phyloP scores from a whole-genome alignment of 2,113 vertebrate species.

The Barnardius zonarius region DNA sequence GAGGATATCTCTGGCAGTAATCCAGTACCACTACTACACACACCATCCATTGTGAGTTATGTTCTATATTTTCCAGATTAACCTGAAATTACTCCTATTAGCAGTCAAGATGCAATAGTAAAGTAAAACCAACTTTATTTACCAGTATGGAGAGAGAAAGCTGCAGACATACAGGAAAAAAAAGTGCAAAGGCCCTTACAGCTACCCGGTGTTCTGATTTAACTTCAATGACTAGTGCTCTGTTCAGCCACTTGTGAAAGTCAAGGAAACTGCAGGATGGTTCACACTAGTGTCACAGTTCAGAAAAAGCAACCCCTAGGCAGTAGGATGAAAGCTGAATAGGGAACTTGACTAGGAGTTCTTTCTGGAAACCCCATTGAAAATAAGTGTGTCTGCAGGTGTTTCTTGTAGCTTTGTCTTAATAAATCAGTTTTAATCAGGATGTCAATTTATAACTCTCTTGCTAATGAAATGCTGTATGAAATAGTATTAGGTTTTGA shows the following conservation, averaged over 20 bases:
- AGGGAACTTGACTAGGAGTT: neutral
- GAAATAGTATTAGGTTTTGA: neutral
- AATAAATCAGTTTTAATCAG: conserved; percentile 31
- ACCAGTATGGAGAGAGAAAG: neutral
- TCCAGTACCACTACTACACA: neutral
- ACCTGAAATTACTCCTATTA: conserved; percentile 28
- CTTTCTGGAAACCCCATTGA: neutral
- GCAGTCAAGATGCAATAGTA: neutral
- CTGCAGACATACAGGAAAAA: neutral
- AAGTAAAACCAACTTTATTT: neutral
- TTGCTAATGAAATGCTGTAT: neutral
- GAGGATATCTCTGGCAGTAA: conserved; percentile 23
- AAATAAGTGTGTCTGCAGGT: neutral
- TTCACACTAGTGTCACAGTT: neutral
- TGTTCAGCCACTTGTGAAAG: neutral
- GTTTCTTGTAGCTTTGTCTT: neutral
- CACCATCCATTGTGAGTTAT: neutral
- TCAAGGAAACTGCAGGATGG: neutral
- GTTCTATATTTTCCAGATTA: conserved; percentile 29
- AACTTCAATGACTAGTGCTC: neutral
- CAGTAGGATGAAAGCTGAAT: neutral
- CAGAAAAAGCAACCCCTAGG: neutral
- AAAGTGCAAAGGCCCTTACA: neutral
- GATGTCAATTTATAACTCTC: neutral
- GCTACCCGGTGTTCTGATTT: neutral